A percentile compares a stretch with the other conserved stretches of the same genome.
These are phyloP conservation scores for Petrolisthes cinctipes DNA, from an alignment of 2,888 invertebrate genomes.

Conservation along the genomic window DNA sequence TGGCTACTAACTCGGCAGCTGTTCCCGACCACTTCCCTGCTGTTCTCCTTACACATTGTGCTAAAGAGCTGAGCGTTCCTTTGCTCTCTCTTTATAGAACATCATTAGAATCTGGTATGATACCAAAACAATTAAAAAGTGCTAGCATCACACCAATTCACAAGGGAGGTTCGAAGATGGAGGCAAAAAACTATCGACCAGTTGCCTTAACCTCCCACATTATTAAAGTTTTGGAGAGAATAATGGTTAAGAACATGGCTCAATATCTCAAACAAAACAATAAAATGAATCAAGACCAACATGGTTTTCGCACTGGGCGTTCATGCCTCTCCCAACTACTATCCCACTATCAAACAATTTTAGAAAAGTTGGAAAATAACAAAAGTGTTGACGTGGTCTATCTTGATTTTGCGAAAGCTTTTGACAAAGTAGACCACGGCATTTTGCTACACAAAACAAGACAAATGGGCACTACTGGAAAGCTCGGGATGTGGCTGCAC, in stretches of 20 bases:
- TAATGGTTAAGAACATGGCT: constrained; percentile 11
- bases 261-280: not conserved
- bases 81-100: constrained; percentile 7
- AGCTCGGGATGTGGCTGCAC: constrained; percentile 16
- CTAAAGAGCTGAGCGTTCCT: constrained; percentile 11
- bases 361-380: not conserved
- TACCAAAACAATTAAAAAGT: constrained; percentile 17
- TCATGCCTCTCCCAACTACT: not conserved
- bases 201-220: constrained; percentile 19
- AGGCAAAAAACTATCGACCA: constrained; percentile 25
- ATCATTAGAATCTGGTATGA: not conserved
- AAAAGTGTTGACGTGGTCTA: constrained; percentile 7
- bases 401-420: not conserved
- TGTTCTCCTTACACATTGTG: not conserved
- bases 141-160: not conserved
- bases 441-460: too few relatives aligned
- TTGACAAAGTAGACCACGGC: too few relatives aligned
- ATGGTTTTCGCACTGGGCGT: not conserved
- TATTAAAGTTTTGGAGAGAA: constrained; percentile 22
- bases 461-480: not conserved
- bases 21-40: constrained; percentile 14
- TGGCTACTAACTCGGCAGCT: constrained; percentile 14
- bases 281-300: constrained; percentile 17
- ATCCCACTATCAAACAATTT: not conserved
- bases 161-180: constrained; percentile 7